Base-by-base conservation (phyloP, 2,113 vertebrate genomes). In the Melanerpes formicivorus region DNA sequence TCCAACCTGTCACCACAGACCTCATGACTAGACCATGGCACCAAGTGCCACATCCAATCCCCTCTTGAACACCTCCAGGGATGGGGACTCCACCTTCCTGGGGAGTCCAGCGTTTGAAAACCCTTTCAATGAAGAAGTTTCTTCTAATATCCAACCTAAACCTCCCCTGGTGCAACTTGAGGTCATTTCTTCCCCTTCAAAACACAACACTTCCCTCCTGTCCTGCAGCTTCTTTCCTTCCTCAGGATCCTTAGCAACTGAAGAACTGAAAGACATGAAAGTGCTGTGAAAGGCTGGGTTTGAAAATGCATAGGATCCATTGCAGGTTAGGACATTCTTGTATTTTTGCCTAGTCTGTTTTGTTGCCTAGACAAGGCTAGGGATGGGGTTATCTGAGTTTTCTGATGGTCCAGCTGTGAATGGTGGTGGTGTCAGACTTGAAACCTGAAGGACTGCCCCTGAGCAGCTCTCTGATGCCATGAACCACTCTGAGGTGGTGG, bases 261-360 rank as follows among this genome's bases (percentile, higher is more conserved):
- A 84, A 90, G 87, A 80, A 77, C 90, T 94, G 80, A 90, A 92
- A 22, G 26, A 18, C 32, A 64, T 34, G 34, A 29, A 84, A 92
- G 8, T 21, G 14, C 18, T 63, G 18, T 34, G 11, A 76, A 71
- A 85, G n/a, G 12, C 18, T 11, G 5, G 11, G 70, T 87, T 21
- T 7, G 42, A 76, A 66, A 42, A 26, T 10, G 5, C 69, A 8
- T 27, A 17, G 4, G 12, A 74, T 73, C 62, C 56, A 34, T 44
- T 62, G 16, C 64, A 63, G 21, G 5, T 42, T 79, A 72, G 12
- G 11, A 4, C 19, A 14, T 54, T 65, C 8, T 50, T 59, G n/a
- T 54, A 50, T 34, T 77, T 52, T 65, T 78, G 21, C 48, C 48
- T 22, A 50, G 50, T 52, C 22, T 52, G n/a, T 54, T 40, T 73